These are phyloP conservation scores for Tokudaia muenninki DNA, from an alignment of 2,797 vertebrate species.

Conservation along the genomic window DNA sequence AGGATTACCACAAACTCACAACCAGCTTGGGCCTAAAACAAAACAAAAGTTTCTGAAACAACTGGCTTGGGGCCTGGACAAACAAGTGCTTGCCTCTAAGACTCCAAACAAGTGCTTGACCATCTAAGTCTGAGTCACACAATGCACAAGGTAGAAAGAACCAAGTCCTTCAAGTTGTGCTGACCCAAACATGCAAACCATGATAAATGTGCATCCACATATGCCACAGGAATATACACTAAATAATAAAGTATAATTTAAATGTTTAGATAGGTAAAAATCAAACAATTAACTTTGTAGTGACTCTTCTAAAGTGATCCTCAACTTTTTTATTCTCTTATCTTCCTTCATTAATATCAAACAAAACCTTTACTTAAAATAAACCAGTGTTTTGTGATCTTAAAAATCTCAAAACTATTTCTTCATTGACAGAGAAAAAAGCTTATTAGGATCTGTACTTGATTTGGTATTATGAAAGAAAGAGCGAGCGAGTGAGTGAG, in stretches of 20 bases:
- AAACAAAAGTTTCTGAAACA: background rate
- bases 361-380: slow-evolving; percentile 46
- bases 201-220: background rate
- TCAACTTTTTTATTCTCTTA: slow-evolving; percentile 62
- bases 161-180: background rate
- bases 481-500: too few relatives aligned
- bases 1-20: background rate
- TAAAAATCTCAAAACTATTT: slow-evolving; percentile 46
- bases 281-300: slow-evolving; percentile 13
- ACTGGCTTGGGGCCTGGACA: background rate
- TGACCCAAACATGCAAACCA: background rate
- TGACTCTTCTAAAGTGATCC: slow-evolving; percentile 59
- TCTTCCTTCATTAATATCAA: slow-evolving; percentile 4
- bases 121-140: background rate
- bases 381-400: background rate
- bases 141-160: background rate
- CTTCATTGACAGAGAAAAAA: background rate
- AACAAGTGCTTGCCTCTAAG: background rate
- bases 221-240: background rate
- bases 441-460: background rate
- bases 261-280: background rate
- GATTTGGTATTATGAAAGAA: background rate
- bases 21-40: background rate
- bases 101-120: background rate
- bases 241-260: background rate